These are phyloP conservation scores for Paracentrotus lividus DNA, from an alignment of 53 echinoderm and acorn worm genomes.

Conservation along the genomic window DNA sequence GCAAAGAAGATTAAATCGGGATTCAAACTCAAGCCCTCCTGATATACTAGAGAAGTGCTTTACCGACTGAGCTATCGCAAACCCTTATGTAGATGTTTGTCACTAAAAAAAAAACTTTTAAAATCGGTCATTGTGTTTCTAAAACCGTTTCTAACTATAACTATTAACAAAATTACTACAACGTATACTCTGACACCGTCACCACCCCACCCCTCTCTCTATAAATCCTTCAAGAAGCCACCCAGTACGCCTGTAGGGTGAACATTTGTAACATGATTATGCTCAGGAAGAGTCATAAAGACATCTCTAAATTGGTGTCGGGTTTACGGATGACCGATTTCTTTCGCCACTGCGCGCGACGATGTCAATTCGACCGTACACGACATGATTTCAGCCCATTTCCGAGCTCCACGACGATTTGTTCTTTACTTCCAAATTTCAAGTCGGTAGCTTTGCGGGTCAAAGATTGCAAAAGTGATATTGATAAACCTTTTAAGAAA, in stretches of 20 bases:
- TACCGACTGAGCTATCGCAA: too few relatives aligned
- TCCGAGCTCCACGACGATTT: neutral
- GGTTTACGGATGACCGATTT: constrained; percentile 24
- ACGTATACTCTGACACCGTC: too few relatives aligned
- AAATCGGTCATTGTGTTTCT: too few relatives aligned
- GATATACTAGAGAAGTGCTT: too few relatives aligned
- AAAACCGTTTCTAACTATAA: too few relatives aligned
- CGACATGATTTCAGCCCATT: constrained; percentile 25
- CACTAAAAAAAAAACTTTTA: too few relatives aligned
- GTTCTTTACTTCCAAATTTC: neutral
- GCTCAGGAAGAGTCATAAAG: neutral
- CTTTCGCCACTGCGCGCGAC: neutral
- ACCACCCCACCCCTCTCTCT: neutral
- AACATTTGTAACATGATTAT: constrained; percentile 23
- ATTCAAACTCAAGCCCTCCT: too few relatives aligned
- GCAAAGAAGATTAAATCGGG: too few relatives aligned
- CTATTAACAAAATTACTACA: too few relatives aligned
- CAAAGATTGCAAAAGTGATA: neutral
- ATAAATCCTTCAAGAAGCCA: neutral
- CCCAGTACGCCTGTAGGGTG: neutral
- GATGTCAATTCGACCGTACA: neutral
- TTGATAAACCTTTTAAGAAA: neutral
- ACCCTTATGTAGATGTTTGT: too few relatives aligned
- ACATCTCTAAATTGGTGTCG: constrained; percentile 26
- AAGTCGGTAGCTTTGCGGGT: neutral